Conservation (phyloP, 2,797 vertebrate genomes). For the Lacerta agilis region DNA sequence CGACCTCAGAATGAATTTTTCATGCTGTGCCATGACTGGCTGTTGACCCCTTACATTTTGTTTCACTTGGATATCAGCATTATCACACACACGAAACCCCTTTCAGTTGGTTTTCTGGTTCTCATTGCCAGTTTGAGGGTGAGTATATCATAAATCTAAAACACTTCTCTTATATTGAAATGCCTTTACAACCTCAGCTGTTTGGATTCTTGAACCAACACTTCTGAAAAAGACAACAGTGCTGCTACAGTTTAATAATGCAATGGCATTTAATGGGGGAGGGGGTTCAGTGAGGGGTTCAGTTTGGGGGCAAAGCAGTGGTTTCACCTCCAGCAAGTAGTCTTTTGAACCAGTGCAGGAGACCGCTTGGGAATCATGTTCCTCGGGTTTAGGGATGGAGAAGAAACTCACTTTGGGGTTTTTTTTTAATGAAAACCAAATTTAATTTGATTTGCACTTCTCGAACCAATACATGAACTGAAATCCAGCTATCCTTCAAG, state of each 20-base stretch:
- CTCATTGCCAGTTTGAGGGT: neutral
- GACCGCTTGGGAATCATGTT: neutral
- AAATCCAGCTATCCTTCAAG: too few relatives aligned
- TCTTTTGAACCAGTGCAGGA: neutral
- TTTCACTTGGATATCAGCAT: neutral
- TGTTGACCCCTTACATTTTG: constrained; percentile 25
- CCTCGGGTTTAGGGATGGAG: neutral
- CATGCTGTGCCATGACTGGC: neutral
- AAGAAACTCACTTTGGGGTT: neutral
- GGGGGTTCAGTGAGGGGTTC: neutral
- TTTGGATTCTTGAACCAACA: neutral
- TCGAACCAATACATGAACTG: too few relatives aligned
- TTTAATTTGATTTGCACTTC: too few relatives aligned
- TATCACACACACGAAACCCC: rapidly evolving
- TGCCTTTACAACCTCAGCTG: neutral
- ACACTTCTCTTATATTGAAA: neutral
- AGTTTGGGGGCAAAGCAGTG: neutral
- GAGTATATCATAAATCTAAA: rapidly evolving
- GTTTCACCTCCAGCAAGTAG: neutral
- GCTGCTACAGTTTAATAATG: neutral
- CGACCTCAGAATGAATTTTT: neutral
- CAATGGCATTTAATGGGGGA: neutral
- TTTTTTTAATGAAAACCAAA: too few relatives aligned
- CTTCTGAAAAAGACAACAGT: neutral
- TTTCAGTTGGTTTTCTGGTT: neutral